Evolutionary conservation across 2,888 invertebrate genomes (phyloP).

Genomic region (Adineta ricciae): DNA sequence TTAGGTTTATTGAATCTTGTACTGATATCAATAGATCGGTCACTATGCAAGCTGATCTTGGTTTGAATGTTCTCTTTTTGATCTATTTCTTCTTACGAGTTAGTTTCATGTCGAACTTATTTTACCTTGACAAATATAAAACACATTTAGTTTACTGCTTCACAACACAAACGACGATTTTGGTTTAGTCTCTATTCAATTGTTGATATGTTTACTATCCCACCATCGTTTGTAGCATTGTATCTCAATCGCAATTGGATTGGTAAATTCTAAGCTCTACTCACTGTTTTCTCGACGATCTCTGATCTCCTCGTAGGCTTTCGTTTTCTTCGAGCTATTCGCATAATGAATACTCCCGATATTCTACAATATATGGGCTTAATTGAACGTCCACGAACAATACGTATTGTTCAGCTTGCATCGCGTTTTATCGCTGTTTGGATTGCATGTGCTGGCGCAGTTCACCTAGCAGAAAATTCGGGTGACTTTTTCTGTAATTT

Average conservation of each 20-base stretch:
- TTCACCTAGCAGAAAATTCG: constrained; percentile 64
- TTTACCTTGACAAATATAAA: not conserved
- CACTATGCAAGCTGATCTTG: constrained; percentile 96
- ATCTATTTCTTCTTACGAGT: constrained; percentile 99
- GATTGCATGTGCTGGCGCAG: constrained; percentile 98
- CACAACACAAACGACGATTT: constrained; percentile 99
- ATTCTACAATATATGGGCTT: constrained; percentile 99
- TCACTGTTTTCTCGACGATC: not conserved
- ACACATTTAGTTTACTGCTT: constrained; percentile 88
- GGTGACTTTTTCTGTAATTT: constrained; percentile 17
- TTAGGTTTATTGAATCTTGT: constrained; percentile 32
- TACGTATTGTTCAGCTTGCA: constrained; percentile 97
- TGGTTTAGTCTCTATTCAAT: constrained; percentile 99
- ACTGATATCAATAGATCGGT: constrained; percentile 25
- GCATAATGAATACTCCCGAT: constrained; percentile 99
- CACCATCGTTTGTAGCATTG: constrained; percentile 99
- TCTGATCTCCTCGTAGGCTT: constrained; percentile 61
- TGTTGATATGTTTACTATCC: constrained; percentile 99
- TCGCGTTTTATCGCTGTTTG: constrained; percentile 99
- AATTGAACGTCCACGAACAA: constrained; percentile 98
- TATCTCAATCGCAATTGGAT: constrained; percentile 99
- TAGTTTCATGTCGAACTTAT: constrained; percentile 55
- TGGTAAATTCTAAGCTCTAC: constrained; percentile 63
- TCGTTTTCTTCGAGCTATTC: constrained; percentile 95
- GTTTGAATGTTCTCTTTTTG: constrained; percentile 99